Base-by-base conservation (phyloP, 2,797 vertebrate species). In the Lacerta viridis region DNA sequence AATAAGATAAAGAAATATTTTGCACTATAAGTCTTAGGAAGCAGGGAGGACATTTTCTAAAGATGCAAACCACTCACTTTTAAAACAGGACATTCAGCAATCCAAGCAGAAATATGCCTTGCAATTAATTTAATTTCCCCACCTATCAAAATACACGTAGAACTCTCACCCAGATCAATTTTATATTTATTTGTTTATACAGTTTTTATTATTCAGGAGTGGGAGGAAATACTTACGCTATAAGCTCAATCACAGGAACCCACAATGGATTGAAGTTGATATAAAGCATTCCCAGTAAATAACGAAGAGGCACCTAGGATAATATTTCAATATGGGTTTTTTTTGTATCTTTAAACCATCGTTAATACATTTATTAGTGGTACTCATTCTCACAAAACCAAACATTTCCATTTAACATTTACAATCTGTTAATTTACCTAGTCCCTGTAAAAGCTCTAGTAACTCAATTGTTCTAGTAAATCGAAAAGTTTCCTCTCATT, bases 241-340 rank as follows among this genome's bases (percentile, higher is more conserved):
- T 90, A 20, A 99, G 98, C 18, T 99, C 99, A 91, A 98, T 98
- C 46, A 99, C 98, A 10, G 99, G 97, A 88, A 99, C 98, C 99
- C 99, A 99, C 85, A 99, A 97, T 7, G 98, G 97, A 79, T 94
- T 98, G 97, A 99, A 99, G 96, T 99, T 99, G 90, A 99, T 86
- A 83, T 98, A 99, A 75, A 99, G 96, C 99, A 99, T 99, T 55
- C 98, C 97, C 23, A 99, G 95, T 87, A 99, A 98, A 95, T 99
- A 99, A 10, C 98, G 97, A 91, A 99, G 97, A 25, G 99, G 98
- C 36, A 98, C 98, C 99, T 99, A 96, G 25, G 93, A 94, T 7
- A 80, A 93, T 79, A 93, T 1, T 86, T 0, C 91, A 10, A 93
- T 3, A 50, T 90, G 7, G 50, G 50, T 10, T 79, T 85, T 23